These are phyloP conservation scores for Protophormia terraenovae DNA, from an alignment of 2,888 invertebrate genomes.

Conservation along the genomic window DNA sequence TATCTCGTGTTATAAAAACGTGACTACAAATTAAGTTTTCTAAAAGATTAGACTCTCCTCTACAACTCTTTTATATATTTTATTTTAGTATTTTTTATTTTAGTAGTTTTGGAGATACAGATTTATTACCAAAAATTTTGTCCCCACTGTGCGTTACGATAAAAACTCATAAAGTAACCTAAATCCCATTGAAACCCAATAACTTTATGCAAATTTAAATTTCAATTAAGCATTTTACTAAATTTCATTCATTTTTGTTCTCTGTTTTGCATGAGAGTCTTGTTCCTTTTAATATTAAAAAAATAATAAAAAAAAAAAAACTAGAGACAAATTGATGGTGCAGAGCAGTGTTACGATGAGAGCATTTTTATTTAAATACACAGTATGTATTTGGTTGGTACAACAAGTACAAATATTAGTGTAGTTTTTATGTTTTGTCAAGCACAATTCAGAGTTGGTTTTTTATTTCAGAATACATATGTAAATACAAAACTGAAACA, in stretches of 20 bases:
- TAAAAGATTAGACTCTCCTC: too few species aligned
- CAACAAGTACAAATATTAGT: neutral
- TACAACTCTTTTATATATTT: too few species aligned
- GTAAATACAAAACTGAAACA: too few species aligned
- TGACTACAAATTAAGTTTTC: too few species aligned
- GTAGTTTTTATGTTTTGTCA: too few species aligned
- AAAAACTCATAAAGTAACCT: conserved; percentile 33
- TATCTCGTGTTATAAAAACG: too few species aligned
- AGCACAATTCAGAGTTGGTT: too few species aligned
- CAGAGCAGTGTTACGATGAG: neutral
- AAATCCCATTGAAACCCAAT: conserved; percentile 50
- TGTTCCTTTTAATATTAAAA: neutral
- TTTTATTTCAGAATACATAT: too few species aligned
- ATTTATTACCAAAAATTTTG: too few species aligned
- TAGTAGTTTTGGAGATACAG: too few species aligned
- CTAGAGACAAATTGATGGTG: neutral
- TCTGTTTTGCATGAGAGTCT: neutral
- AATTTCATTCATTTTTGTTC: conserved; percentile 16
- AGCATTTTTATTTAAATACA: neutral
- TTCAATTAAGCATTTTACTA: conserved; percentile 58
- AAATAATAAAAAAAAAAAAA: neutral
- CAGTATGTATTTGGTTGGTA: neutral
- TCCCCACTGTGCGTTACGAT: neutral
- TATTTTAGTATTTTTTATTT: too few species aligned
- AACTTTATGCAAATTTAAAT: conserved; percentile 62